phyloP scores from a whole-genome alignment of 1,140 invertebrate species.

The Dendroctonus ponderosae region DNA sequence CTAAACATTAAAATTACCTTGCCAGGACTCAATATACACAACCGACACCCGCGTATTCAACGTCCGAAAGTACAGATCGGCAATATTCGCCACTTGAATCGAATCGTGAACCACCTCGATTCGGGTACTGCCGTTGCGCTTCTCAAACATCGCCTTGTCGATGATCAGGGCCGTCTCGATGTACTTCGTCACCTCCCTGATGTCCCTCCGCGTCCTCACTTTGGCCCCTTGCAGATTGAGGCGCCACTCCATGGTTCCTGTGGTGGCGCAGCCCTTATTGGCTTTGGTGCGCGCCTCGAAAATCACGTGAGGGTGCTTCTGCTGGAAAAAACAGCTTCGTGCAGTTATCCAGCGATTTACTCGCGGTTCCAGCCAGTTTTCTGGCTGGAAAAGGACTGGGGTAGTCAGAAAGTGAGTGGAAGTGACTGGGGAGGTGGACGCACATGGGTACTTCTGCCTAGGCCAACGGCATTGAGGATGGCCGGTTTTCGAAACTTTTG shows the following conservation, averaged over 20 bases:
- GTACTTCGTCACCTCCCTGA: conserved; percentile 85
- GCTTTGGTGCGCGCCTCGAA: conserved; percentile 86
- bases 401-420: no score
- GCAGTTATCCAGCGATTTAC: conserved; percentile 47
- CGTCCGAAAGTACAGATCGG: conserved; percentile 79
- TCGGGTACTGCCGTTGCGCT: conserved; percentile 84
- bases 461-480: no score
- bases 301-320: conserved; percentile 95
- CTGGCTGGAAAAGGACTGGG: no score
- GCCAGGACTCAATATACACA: conserved; percentile 96
- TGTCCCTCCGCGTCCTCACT: conserved; percentile 63
- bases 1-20: conserved; percentile 51
- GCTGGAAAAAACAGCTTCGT: conserved; percentile 65
- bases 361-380: no score
- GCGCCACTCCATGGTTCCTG: conserved; percentile 72
- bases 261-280: conserved; percentile 86
- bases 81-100: conserved; percentile 94
- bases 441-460: no score
- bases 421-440: no score
- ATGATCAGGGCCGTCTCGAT: conserved; percentile 90
- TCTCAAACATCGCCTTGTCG: conserved; percentile 92
- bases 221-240: conserved; percentile 51
- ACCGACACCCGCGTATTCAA: conserved; percentile 90
- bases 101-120: conserved; percentile 90
- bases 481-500: no score